Conservation (phyloP, 2,113 vertebrate species). For the Charadrius vociferus region DNA sequence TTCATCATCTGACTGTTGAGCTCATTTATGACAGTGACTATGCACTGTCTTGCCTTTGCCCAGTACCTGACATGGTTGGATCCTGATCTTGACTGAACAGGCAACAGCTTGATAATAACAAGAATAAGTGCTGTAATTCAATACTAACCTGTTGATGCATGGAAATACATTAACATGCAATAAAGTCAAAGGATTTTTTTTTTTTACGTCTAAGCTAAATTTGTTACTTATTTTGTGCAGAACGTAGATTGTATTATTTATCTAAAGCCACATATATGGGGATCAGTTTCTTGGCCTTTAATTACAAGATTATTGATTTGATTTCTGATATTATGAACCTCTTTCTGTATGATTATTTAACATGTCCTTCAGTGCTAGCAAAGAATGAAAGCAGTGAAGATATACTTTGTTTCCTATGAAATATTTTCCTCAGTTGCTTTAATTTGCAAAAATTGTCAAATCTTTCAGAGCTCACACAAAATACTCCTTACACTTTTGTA, state of each 20-base stretch:
- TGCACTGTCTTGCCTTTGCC: background rate
- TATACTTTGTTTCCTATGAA: background rate
- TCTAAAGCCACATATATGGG: background rate
- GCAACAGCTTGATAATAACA: background rate
- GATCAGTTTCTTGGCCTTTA: background rate
- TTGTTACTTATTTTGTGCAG: background rate
- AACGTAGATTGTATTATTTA: background rate
- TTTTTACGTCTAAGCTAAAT: background rate
- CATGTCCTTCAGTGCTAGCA: background rate
- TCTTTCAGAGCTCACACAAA: background rate
- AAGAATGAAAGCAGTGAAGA: background rate
- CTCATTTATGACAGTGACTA: background rate
- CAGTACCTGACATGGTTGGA: background rate
- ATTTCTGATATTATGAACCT: background rate
- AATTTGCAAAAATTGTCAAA: background rate
- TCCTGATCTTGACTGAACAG: background rate
- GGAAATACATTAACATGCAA: background rate
- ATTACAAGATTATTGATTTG: background rate
- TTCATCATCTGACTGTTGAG: background rate
- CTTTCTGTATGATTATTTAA: background rate
- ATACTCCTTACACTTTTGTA: background rate
- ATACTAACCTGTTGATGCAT: background rate
- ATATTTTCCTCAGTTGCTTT: background rate
- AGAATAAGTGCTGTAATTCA: background rate
- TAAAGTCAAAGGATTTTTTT: background rate